phyloP scores from a whole-genome alignment of 1,140 invertebrate species.

The Drosophila setifemur region DNA sequence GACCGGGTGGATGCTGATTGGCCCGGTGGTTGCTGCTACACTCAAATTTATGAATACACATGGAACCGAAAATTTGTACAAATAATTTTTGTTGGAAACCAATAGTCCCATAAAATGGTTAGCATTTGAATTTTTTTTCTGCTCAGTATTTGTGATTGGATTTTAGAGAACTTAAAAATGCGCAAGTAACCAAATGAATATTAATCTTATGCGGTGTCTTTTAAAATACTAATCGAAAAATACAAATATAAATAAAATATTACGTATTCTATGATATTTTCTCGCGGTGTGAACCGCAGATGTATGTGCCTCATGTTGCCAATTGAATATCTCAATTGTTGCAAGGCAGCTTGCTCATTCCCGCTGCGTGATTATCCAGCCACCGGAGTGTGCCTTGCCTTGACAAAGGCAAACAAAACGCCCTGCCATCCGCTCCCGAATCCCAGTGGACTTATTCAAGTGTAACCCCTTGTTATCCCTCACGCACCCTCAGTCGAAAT shows the following conservation, averaged over 20 bases:
- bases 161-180: no score
- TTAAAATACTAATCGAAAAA: no score
- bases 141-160: no score
- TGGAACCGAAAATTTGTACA: no score
- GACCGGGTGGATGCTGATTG: slow-evolving; percentile 44
- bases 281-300: background rate
- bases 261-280: background rate
- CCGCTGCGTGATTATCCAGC: slow-evolving; percentile 65
- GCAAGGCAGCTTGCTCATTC: slow-evolving; percentile 37
- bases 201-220: no score
- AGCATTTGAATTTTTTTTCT: no score
- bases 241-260: background rate
- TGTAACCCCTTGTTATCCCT: slow-evolving; percentile 73
- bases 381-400: slow-evolving; percentile 27
- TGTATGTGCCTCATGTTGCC: slow-evolving; percentile 54
- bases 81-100: no score
- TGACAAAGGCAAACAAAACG: slow-evolving; percentile 49
- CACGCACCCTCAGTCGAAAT: slow-evolving; percentile 24
- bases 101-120: no score
- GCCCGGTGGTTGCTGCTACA: slow-evolving; percentile 34
- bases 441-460: slow-evolving; percentile 76
- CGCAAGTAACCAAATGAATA: no score
- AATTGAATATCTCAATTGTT: slow-evolving; percentile 78
- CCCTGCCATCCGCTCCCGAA: slow-evolving; percentile 35
- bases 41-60: background rate